Evolutionary conservation across 2,113 vertebrate species (phyloP), one percentile per base, ranked within the genome.

Genomic region (Lepus europaeus): DNA sequence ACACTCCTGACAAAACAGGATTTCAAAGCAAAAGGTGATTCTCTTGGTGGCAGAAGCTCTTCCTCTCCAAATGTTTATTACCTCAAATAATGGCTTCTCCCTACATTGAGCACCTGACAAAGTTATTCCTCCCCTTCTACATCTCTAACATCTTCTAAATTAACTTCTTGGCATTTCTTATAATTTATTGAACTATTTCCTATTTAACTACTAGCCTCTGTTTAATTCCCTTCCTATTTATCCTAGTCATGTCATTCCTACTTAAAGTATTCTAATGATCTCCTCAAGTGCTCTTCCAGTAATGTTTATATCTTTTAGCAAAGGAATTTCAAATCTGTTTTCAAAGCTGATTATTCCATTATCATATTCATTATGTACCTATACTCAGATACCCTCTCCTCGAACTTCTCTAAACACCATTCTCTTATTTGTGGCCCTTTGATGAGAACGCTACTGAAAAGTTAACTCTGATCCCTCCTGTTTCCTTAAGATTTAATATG

Each of bases 401-500:
- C 56, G 61, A 83, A 36, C 22, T n/a, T 87, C 39, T 78, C 66
- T 77, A 31, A 45, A 81, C 29, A 45, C n/a, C 16, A 3, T n/a
- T 87, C 45, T 86, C 56, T 61, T 5, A 51, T 49, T 81, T 56
- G n/a, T 5, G 73, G 33, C 29, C 56, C 23, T 79, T 66, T 83
- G 20, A 45, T 90, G 25, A 93, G 66, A 84, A 69, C 51, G 13
- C 5, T 27, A 56, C 68, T 78, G 19, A 59, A 59, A 82, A 91
- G 16, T 56, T 87, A 77, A 12, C 33, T 91, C 51, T 64, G 80
- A 36, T 80, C 56, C 80, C 39, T 89, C 27, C 16, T 79, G 23
- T 90, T 84, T 72, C 61, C 86, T 93, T 51, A 87, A 83, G 53
- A 80, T 68, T 81, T 85, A 45, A 78, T 89, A 89, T 45, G 68